Percentiles rank a stretch among this genome's conserved stretches.
These are phyloP conservation scores for Odontesthes bonariensis DNA, from an alignment of 2,113 vertebrate species.

Conservation along the genomic window DNA sequence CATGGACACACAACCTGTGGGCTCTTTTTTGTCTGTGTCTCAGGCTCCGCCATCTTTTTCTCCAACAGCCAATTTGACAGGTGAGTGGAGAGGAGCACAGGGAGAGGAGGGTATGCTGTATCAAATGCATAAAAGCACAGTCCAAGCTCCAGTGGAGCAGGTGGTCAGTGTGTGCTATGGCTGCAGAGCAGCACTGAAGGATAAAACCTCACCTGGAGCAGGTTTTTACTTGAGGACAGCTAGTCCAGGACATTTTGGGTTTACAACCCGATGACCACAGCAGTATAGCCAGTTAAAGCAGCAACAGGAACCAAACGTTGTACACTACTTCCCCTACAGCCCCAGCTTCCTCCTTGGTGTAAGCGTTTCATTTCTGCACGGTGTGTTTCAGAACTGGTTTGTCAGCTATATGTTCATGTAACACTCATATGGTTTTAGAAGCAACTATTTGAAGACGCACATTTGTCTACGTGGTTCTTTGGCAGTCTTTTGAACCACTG, in stretches of 20 bases:
- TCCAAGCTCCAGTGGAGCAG: constrained; percentile 58
- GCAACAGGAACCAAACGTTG: constrained; percentile 24
- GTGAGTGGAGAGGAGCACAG: constrained; percentile 61
- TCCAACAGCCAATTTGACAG: constrained; percentile 67
- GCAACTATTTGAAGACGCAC: not conserved
- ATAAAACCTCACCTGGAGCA: constrained; percentile 54
- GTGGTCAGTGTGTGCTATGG: constrained; percentile 39
- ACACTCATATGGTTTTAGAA: too few relatives aligned
- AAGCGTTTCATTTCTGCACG: constrained; percentile 25
- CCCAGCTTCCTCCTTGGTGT: constrained; percentile 8
- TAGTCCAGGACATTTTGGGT: constrained; percentile 21
- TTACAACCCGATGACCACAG: constrained; percentile 26
- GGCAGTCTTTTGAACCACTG: not conserved
- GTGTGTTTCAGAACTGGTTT: not conserved
- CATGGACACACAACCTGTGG: constrained; percentile 61
- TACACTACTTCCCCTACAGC: constrained; percentile 2
- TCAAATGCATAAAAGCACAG: constrained; percentile 65
- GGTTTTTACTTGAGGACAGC: constrained; percentile 35
- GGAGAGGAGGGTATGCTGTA: constrained; percentile 37
- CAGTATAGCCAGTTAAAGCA: constrained; percentile 3
- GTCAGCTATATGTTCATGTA: not conserved
- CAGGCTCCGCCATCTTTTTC: constrained; percentile 50
- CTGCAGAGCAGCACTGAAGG: constrained; percentile 22
- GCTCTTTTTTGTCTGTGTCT: constrained; percentile 48
- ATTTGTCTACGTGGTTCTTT: not conserved